Conservation (phyloP, 2,888 invertebrate genomes). For the Ophion ventricosus region DNA sequence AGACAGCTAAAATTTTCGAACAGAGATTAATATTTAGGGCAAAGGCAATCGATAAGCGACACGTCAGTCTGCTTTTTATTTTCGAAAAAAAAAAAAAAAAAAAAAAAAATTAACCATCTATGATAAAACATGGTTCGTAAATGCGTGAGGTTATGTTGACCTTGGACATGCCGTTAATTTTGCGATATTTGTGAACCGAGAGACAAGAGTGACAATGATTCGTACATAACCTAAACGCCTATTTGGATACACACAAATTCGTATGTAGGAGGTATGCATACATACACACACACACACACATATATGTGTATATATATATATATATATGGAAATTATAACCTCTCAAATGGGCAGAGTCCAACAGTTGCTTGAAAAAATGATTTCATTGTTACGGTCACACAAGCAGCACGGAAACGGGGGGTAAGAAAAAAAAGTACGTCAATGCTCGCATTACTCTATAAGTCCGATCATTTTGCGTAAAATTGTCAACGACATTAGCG, state of each 20-base stretch:
- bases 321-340: neutral
- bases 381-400: neutral
- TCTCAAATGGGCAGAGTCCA: neutral
- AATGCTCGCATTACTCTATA: neutral
- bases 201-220: neutral
- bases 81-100: too few relatives aligned
- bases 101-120: too few relatives aligned
- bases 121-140: too few relatives aligned
- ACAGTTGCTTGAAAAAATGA: neutral
- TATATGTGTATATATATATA: too few relatives aligned
- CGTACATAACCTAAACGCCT: neutral
- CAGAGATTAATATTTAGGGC: too few relatives aligned
- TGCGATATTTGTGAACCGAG: neutral
- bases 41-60: too few relatives aligned
- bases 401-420: neutral
- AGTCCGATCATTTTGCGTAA: neutral
- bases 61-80: too few relatives aligned
- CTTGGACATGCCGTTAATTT: neutral
- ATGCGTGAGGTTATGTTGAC: too few relatives aligned
- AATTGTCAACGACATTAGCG: slow-evolving; percentile 19
- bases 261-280: neutral
- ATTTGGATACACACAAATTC: neutral
- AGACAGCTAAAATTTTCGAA: too few relatives aligned
- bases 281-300: too few relatives aligned
- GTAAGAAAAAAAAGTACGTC: neutral